Conservation (phyloP, 2,797 vertebrate genomes). For the Tadarida brasiliensis region DNA sequence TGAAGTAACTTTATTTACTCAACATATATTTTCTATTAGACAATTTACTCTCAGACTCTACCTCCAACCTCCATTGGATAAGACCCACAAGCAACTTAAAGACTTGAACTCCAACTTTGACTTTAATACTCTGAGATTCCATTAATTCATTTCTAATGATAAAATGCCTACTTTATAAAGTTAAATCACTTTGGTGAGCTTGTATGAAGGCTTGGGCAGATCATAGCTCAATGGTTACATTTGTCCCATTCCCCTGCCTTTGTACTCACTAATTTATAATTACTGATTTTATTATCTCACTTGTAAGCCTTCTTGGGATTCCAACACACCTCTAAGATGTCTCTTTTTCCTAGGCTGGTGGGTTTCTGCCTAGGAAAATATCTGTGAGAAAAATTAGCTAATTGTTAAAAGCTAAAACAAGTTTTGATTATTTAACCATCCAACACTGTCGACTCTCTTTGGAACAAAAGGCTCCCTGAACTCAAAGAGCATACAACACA, state of each 20-base stretch:
- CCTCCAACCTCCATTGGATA: background rate
- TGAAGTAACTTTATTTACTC: background rate
- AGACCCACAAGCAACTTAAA: background rate
- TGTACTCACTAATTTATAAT: background rate
- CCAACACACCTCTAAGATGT: background rate
- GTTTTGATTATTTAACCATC: background rate
- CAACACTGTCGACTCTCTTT: background rate
- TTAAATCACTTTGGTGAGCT: background rate
- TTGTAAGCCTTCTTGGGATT: background rate
- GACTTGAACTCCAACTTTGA: background rate
- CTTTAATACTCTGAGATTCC: background rate
- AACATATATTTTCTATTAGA: background rate
- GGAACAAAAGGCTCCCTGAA: background rate
- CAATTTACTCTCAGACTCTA: background rate
- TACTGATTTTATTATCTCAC: background rate
- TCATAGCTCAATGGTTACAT: background rate
- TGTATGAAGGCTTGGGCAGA: fast-evolving
- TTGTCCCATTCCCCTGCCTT: background rate
- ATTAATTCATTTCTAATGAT: background rate
- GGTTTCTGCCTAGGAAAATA: background rate
- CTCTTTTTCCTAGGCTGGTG: background rate
- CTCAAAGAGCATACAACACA: background rate
- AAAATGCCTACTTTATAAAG: background rate
- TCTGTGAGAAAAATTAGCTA: background rate
- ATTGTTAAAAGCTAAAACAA: background rate